Evolutionary conservation across 2,113 vertebrate genomes (phyloP), one percentile per base, ranked within the genome.

Genomic region (Orthonyx spaldingii): DNA sequence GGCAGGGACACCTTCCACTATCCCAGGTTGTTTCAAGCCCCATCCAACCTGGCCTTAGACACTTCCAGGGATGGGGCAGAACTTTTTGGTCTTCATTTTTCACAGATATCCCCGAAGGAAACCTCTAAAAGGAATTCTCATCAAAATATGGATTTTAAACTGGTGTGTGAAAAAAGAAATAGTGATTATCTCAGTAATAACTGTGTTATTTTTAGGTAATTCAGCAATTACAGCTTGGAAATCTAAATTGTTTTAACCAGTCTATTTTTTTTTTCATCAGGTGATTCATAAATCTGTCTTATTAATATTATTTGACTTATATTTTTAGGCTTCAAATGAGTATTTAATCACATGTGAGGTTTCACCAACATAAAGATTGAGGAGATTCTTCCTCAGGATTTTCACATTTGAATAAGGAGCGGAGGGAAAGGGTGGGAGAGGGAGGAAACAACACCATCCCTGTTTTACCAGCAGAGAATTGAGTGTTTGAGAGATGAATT

Each of bases 1-100:
- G 65, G 37, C 23, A 52, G 44, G 16, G 69, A 46, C 52, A 39
- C 14, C 18, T 90, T 10, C 41, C 56, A 37, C 26, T 8, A 1
- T 1, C 32, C 71, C 22, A 33, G 41, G 10, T 0, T 35, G 14
- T 63, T 61, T 47, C 69, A 50, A 72, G 4, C 21, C 11, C 32
- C 0, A 0, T 50, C 50, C 77, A 60, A 0, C 70, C 41, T 63
- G 63, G 21, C 22, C 49, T 56, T 23, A 49, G 49, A 2, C 41
- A 37, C 18, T 77, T 0, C 55, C 70, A 61, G 41, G 39, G 16
- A 19, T 16, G 30, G 41, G 7, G 3, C 7, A 49, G 12, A 41
- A 2, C 4, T 81, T 78, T 23, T 52, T 28, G 16, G 5, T 63
- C 33, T 86, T 70, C 1, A 3, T 74, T 91, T 75, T 47, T 27